phyloP scores from a whole-genome alignment of 2,797 vertebrate species.

The Eulemur rubriventer region DNA sequence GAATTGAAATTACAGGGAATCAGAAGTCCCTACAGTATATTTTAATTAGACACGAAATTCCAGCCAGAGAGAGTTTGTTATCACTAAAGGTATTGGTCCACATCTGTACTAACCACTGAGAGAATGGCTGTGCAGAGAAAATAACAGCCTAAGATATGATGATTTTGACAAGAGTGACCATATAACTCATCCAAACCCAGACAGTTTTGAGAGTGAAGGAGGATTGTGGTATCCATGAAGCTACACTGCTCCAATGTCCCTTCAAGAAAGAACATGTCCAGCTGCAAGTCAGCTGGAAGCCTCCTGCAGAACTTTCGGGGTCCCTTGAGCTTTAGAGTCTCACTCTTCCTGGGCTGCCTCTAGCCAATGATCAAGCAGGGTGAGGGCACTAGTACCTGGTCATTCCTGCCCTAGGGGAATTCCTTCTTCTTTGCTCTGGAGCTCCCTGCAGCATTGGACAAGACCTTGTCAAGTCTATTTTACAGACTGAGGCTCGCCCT shows the following conservation, averaged over 20 bases:
- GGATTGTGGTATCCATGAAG: accelerated
- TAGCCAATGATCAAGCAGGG: not conserved
- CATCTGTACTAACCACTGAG: not conserved
- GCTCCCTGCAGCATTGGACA: not conserved
- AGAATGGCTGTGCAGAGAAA: not conserved
- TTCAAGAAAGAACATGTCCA: not conserved
- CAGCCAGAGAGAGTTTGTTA: not conserved
- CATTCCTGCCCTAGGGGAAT: not conserved
- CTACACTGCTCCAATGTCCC: accelerated
- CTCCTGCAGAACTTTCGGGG: not conserved
- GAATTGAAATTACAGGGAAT: slow-evolving; percentile 60
- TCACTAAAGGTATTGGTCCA: not conserved
- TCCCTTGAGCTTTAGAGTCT: not conserved
- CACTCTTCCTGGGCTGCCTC: not conserved
- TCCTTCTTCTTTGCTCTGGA: not conserved
- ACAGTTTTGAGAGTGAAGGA: not conserved
- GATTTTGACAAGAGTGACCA: not conserved
- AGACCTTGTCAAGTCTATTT: not conserved
- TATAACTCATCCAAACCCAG: not conserved
- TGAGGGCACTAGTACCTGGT: not conserved
- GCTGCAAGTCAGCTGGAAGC: not conserved
- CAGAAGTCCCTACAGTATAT: slow-evolving; percentile 22
- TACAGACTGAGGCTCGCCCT: not conserved
- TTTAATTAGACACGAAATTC: slow-evolving; percentile 38
- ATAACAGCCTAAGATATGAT: not conserved